A percentile compares a stretch with the other conserved stretches of the same genome.
These are phyloP conservation scores for Conomelus anceps DNA, from an alignment of 2,888 invertebrate genomes.

Conservation along the genomic window DNA sequence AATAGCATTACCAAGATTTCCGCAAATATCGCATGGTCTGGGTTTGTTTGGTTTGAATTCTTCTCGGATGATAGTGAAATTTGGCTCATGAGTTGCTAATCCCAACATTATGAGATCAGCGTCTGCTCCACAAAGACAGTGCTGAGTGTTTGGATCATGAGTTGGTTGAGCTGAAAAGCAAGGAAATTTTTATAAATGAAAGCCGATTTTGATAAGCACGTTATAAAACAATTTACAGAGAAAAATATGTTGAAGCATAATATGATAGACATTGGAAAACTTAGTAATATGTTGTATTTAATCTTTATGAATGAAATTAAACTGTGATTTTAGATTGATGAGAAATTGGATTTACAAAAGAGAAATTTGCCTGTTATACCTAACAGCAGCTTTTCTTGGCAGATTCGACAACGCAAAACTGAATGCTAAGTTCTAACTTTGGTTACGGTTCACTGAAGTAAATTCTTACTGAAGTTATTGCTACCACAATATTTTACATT, in stretches of 20 bases:
- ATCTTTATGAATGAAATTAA: too few species aligned
- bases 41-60: slow-evolving; percentile 98
- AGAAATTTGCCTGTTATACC: too few species aligned
- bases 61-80: slow-evolving; percentile 97
- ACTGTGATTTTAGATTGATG: too few species aligned
- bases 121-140: slow-evolving; percentile 96
- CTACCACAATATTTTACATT: not conserved
- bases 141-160: slow-evolving; percentile 96
- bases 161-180: slow-evolving; percentile 69
- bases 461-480: not conserved
- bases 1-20: slow-evolving; percentile 55
- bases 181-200: not conserved
- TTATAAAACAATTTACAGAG: too few species aligned
- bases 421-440: too few species aligned
- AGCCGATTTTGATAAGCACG: not conserved
- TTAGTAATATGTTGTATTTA: too few species aligned
- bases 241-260: too few species aligned
- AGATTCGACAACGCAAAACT: too few species aligned
- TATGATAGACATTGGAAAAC: too few species aligned
- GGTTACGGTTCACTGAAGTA: too few species aligned
- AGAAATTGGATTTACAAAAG: too few species aligned
- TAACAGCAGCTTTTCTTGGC: too few species aligned
- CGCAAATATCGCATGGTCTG: slow-evolving; percentile 91
- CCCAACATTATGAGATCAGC: slow-evolving; percentile 98
- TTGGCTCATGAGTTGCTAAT: slow-evolving; percentile 95